Base-by-base conservation (phyloP, 2,113 vertebrate species). In the Meriones unguiculatus region DNA sequence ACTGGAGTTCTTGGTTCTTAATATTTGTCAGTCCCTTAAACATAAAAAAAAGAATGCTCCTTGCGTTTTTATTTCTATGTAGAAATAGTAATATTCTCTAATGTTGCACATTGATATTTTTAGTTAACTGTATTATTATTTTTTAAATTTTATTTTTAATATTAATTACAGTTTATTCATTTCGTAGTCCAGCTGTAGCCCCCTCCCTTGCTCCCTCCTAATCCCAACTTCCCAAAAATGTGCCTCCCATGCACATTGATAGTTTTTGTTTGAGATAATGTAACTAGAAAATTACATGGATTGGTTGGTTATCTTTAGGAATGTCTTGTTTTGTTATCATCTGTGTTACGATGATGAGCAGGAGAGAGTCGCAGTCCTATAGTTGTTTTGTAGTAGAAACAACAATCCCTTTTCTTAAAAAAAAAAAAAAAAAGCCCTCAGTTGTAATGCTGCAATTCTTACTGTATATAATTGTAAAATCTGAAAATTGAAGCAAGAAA, bases 1-100 rank as follows among this genome's bases (percentile, higher is more conserved):
- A 64, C 10, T 91, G 65, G 32, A 77, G 93, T 86, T 62, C 50
- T 95, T 95, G 65, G 70, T 97, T 97, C 84, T 86, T 94, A 69
- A 15, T 90, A 91, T 77, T 90, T 95, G 86, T 82, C 65, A 88
- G 0, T 92, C 69, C 94, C 84, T 96, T 72, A 95, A 96, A 77
- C 28, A 28, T n/a, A 73, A 67, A 73, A 92, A 84, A 87, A 80
- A 35, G 87, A 90, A 77, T 11, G 3, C n/a, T 13, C 54, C 70
- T 97, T 96, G 78, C 80, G 87, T 7, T 18, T 80, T 97, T 62
- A 52, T 91, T 92, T 97, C 11, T 87, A 7, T 72, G 46, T 28
- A 85, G 2, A 89, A 87, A 94, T 75, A 17, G 70, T 85, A 67
- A 93, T 54, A 65, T 91, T 62, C 14, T 84, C 87, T 13, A 72